Percentiles rank a stretch among this genome's conserved stretches.
Conservation (phyloP, 2,113 vertebrate genomes). For the Dromaius novaehollandiae region DNA sequence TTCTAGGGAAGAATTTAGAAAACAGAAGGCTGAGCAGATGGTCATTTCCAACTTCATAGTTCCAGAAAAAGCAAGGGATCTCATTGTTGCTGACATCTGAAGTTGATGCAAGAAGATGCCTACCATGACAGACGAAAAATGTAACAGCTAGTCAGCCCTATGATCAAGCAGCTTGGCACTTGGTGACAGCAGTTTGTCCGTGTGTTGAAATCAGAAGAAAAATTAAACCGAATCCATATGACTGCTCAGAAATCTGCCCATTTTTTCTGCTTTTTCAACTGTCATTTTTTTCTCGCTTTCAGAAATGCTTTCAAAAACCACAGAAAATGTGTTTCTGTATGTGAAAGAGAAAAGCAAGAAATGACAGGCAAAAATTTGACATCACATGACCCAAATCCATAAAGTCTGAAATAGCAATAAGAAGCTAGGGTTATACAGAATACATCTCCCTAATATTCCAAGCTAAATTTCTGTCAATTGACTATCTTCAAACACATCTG, state of each 20-base stretch:
- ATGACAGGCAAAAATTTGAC: not conserved
- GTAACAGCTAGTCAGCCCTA: not conserved
- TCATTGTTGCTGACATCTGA: constrained; percentile 61
- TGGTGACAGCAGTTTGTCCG: not conserved
- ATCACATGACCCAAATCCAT: not conserved
- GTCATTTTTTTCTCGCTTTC: not conserved
- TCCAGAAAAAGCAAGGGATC: constrained; percentile 44
- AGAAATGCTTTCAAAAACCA: not conserved
- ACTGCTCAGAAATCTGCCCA: not conserved
- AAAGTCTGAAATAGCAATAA: not conserved
- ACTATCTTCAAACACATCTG: not conserved
- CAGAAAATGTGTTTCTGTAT: not conserved
- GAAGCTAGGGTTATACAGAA: not conserved
- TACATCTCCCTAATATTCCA: not conserved
- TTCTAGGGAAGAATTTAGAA: constrained; percentile 7
- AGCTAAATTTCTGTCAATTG: not conserved
- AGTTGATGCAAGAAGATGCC: constrained; percentile 47
- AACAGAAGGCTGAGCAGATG: constrained; percentile 71
- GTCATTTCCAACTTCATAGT: constrained; percentile 59
- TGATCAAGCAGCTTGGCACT: constrained; percentile 20
- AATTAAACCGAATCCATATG: not conserved
- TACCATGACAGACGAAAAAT: constrained; percentile 16
- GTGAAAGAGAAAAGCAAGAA: not conserved
- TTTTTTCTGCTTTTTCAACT: not conserved
- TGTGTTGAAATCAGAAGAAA: constrained; percentile 36